phyloP scores from a whole-genome alignment of 2,113 vertebrate genomes.

The Chaenocephalus aceratus region DNA sequence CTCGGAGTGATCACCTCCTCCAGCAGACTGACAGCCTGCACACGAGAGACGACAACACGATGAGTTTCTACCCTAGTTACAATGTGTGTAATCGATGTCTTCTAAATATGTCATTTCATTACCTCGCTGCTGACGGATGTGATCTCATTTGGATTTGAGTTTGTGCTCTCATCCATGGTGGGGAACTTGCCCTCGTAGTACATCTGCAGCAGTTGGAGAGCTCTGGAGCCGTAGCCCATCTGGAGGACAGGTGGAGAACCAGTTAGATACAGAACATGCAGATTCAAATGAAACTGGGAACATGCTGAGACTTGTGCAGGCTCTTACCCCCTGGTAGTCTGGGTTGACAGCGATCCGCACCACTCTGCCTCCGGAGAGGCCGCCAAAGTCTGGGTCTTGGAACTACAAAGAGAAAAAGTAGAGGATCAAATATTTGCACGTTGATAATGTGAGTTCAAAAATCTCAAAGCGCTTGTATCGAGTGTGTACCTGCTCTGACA shows the following conservation, averaged over 20 bases:
- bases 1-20: slow-evolving; percentile 93
- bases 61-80: background rate
- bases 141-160: slow-evolving; percentile 83
- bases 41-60: background rate
- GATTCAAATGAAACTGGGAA: background rate
- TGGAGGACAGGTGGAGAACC: slow-evolving; percentile 58
- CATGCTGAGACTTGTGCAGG: background rate
- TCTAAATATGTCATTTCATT: background rate
- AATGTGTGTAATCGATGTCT: background rate
- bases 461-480: background rate
- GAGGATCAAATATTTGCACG: background rate
- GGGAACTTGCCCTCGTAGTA: slow-evolving; percentile 96
- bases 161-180: slow-evolving; percentile 88
- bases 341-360: slow-evolving; percentile 97
- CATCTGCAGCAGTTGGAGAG: slow-evolving; percentile 91
- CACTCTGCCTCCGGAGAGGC: slow-evolving; percentile 93
- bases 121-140: slow-evolving; percentile 94
- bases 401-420: slow-evolving; percentile 82
- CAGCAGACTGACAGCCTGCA: slow-evolving; percentile 91
- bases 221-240: slow-evolving; percentile 98
- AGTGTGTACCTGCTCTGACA: slow-evolving; percentile 93
- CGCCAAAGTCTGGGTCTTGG: slow-evolving; percentile 94
- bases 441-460: background rate
- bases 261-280: slow-evolving; percentile 8
- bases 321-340: slow-evolving; percentile 95